Percentiles rank a stretch among this genome's conserved stretches.
phyloP scores from a whole-genome alignment of 2,888 invertebrate genomes.

The Tryphoninae sp. region DNA sequence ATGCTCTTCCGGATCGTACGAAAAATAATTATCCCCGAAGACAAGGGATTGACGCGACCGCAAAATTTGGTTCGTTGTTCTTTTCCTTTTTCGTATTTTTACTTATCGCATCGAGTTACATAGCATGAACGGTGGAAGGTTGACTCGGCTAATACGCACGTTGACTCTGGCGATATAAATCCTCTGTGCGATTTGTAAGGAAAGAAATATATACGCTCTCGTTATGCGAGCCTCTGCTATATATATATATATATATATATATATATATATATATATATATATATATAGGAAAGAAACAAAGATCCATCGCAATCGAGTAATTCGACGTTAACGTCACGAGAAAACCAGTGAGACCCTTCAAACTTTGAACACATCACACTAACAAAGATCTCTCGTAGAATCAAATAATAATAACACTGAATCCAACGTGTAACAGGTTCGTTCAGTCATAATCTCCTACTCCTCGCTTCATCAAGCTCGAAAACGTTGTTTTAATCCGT shows the following conservation, averaged over 20 bases:
- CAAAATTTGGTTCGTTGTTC: slow-evolving; percentile 22
- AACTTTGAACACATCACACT: slow-evolving; percentile 27
- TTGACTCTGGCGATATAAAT: slow-evolving; percentile 22
- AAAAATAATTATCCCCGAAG: slow-evolving; percentile 58
- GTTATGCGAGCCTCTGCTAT: background rate
- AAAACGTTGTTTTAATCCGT: slow-evolving; percentile 33
- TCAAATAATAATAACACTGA: slow-evolving; percentile 46
- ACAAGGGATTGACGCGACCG: slow-evolving; percentile 12
- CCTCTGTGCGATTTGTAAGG: slow-evolving; percentile 36
- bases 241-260: slow-evolving; percentile 4
- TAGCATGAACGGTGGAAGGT: slow-evolving; percentile 36
- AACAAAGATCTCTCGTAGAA: slow-evolving; percentile 23
- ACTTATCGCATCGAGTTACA: slow-evolving; percentile 43
- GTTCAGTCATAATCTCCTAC: slow-evolving; percentile 57
- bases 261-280: background rate
- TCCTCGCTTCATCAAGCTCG: slow-evolving; percentile 25
- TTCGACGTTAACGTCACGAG: slow-evolving; percentile 20
- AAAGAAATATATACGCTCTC: slow-evolving; percentile 36
- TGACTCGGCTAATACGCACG: background rate
- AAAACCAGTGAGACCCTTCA: slow-evolving; percentile 5
- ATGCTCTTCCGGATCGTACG: slow-evolving; percentile 39
- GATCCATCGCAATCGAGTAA: slow-evolving; percentile 22
- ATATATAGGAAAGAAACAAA: slow-evolving; percentile 17
- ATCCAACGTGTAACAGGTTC: slow-evolving; percentile 47
- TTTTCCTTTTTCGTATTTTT: slow-evolving; percentile 19